Evolutionary conservation across 92 coral and sea anemone species (phyloP).

Genomic region (Actinernus sp.): DNA sequence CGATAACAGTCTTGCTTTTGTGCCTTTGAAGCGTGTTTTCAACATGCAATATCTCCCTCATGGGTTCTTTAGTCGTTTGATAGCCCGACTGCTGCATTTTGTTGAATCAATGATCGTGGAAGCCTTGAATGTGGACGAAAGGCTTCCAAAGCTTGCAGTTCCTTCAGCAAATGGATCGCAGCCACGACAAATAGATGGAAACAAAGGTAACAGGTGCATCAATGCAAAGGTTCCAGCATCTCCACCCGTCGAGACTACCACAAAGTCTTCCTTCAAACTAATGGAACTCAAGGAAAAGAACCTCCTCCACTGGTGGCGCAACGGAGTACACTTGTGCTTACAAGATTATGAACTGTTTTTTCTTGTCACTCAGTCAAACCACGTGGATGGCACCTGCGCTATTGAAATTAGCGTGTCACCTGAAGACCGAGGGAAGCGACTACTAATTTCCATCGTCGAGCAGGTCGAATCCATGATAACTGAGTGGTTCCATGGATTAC

Average conservation of each 20-base stretch:
- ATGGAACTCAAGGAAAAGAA: neutral
- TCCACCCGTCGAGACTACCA: neutral
- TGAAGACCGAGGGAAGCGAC: slow-evolving; percentile 36
- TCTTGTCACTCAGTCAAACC: slow-evolving; percentile 19
- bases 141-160: too few relatives aligned
- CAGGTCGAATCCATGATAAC: slow-evolving; percentile 63
- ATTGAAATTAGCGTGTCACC: slow-evolving; percentile 50
- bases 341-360: slow-evolving; percentile 8
- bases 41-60: slow-evolving; percentile 41
- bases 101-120: slow-evolving; percentile 53
- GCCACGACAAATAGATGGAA: too few relatives aligned
- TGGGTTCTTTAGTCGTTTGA: slow-evolving; percentile 70
- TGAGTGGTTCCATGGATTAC: slow-evolving; percentile 71
- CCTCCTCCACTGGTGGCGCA: slow-evolving; percentile 27
- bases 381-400: slow-evolving; percentile 2
- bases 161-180: neutral
- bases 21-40: slow-evolving; percentile 58
- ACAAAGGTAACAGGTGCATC: too few relatives aligned
- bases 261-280: neutral
- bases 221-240: neutral
- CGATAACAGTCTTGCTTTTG: slow-evolving; percentile 3
- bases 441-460: slow-evolving; percentile 63
- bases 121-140: slow-evolving; percentile 6
- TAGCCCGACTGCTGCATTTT: slow-evolving; percentile 58
- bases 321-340: slow-evolving; percentile 32